Base-by-base conservation (phyloP, 2,797 vertebrate species). In the Microctenopoma lineatum region DNA sequence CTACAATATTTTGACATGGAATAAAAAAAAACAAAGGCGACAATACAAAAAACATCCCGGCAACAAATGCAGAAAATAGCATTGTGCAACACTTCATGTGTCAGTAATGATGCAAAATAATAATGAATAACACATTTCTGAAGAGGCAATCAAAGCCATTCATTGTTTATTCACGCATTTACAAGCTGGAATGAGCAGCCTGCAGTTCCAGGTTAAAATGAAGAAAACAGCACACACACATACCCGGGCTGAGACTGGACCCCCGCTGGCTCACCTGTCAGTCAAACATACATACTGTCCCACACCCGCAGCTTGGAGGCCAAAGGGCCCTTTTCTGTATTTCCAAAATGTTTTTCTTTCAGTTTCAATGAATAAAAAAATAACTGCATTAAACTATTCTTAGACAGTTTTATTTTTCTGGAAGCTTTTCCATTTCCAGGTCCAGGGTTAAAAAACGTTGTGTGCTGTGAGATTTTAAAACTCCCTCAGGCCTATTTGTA, bases 201-300 rank as follows among this genome's bases (percentile, higher is more conserved):
- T 70, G 66, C 48, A 59, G 66, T 63, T 58, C 42, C 65, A 32
- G 70, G 69, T 71, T 76, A 39, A 67, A 52, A 51, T 32, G 32
- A 54, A 77, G 84, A 66, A 83, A 63, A 75, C 52, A 21, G 1
- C 21, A 21, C 55, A 73, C 36, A 66, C 18, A 25, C 10, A 4
- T 25, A 27, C 66, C 59, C 62, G 26, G 21, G 58, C 27, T 64
- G 36, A 18, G 54, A 39, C 42, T 18, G 39, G 44, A 59, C 70
- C 60, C 85, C 77, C 51, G 77, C 77, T 76, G 81, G 26, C 66
- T 70, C 63, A 69, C 66, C 81, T 84, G 88, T 81, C 88, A 67
- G 32, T 88, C 83, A 85, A 70, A 78, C 44, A 15, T n/a, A 52
- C 64, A 18, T 58, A 70, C 68, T 51, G 54, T 51, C 58, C 50